Evolutionary conservation across 2,888 invertebrate species (phyloP).

Genomic region (Scelioninae gen. 2): DNA sequence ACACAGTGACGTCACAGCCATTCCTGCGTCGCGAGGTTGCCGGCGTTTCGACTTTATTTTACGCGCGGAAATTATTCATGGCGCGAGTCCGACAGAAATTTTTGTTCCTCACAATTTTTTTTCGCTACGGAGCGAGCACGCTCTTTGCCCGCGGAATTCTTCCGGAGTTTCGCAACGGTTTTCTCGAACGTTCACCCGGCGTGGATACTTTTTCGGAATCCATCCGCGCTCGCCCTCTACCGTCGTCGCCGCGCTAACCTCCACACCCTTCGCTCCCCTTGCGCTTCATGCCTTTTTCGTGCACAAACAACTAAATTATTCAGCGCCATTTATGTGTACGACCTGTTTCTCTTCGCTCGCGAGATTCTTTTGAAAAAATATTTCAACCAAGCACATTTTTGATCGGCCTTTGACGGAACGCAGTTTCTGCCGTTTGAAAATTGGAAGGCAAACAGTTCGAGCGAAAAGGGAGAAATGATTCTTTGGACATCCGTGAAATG

Average conservation of each 20-base stretch:
- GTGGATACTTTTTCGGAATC: constrained; percentile 32
- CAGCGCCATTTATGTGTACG: constrained; percentile 20
- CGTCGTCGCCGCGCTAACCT: background rate
- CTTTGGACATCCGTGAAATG: background rate
- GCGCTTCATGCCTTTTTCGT: constrained; percentile 7
- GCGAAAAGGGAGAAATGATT: background rate
- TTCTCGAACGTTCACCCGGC: constrained; percentile 38
- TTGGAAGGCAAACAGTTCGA: background rate
- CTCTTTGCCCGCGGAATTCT: constrained; percentile 31
- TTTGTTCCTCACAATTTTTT: constrained; percentile 49
- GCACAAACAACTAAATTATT: constrained; percentile 46
- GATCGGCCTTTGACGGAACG: constrained; percentile 2
- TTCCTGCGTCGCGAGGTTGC: constrained; percentile 41
- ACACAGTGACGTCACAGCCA: constrained; percentile 48
- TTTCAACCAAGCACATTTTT: background rate
- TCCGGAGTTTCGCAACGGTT: constrained; percentile 34
- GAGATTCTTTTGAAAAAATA: background rate
- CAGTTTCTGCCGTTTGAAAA: constrained; percentile 1
- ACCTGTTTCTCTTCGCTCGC: constrained; percentile 7
- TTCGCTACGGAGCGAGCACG: constrained; percentile 29
- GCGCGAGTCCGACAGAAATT: constrained; percentile 49
- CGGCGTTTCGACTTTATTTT: constrained; percentile 42
- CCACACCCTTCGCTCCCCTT: background rate
- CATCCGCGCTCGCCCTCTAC: background rate
- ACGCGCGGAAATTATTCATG: constrained; percentile 48